Conservation (phyloP, 2,888 invertebrate genomes). For the Tipula vernalis region DNA sequence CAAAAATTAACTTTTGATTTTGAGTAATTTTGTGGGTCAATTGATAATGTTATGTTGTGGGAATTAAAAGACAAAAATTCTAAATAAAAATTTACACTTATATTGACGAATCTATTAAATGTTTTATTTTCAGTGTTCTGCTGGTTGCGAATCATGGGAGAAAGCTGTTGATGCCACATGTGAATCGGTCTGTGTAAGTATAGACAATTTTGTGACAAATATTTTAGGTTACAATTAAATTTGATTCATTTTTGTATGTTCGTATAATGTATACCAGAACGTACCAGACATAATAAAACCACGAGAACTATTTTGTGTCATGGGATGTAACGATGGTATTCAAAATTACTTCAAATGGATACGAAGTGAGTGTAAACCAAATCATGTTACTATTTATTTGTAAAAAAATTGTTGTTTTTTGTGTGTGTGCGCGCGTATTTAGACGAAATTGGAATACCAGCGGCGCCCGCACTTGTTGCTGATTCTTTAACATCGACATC, state of each 20-base stretch:
- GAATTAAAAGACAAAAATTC: not conserved
- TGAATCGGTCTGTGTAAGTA: conserved; percentile 72
- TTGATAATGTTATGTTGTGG: not conserved
- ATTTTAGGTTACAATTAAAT: too few relatives aligned
- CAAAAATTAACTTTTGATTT: not conserved
- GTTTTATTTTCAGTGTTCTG: conserved; percentile 51
- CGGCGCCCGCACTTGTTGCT: conserved; percentile 64
- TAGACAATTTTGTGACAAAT: too few relatives aligned
- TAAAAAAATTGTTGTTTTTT: not conserved
- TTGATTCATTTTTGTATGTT: not conserved
- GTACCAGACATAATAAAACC: conserved; percentile 52
- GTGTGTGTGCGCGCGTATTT: too few relatives aligned
- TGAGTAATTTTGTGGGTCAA: not conserved
- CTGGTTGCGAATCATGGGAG: conserved; percentile 70
- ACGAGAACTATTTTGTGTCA: conserved; percentile 61
- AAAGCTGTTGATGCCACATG: conserved; percentile 63
- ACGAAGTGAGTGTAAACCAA: conserved; percentile 41
- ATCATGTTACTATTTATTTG: not conserved
- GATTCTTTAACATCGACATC: conserved; percentile 66
- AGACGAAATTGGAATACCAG: conserved; percentile 55
- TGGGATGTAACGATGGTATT: conserved; percentile 71
- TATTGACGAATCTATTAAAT: not conserved
- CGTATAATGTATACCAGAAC: conserved; percentile 56
- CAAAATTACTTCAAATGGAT: conserved; percentile 60
- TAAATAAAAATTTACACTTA: not conserved